phyloP scores from a whole-genome alignment of 2,888 invertebrate species.

The Oxycera nigricornis region DNA sequence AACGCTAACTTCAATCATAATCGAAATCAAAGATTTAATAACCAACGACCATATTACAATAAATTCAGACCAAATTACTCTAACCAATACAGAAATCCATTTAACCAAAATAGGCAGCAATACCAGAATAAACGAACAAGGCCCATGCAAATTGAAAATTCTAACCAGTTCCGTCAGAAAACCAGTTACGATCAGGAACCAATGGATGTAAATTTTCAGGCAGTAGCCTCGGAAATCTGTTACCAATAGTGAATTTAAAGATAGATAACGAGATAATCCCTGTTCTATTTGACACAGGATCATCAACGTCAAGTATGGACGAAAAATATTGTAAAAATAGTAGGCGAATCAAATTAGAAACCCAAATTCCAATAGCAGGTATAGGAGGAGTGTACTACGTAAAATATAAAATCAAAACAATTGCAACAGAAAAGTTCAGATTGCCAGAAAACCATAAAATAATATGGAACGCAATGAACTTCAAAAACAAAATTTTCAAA shows the following conservation, averaged over 20 bases:
- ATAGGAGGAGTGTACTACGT: not conserved
- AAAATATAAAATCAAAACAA: not conserved
- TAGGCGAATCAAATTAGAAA: not conserved
- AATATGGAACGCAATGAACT: slow-evolving; percentile 7
- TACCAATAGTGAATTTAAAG: slow-evolving; percentile 20
- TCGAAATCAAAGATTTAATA: not conserved
- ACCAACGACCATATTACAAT: not conserved
- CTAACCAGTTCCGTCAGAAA: not conserved
- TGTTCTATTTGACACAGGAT: not conserved
- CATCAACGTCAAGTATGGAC: not conserved
- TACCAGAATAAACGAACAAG: not conserved
- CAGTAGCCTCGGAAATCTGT: slow-evolving; percentile 3
- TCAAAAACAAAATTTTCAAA: slow-evolving; percentile 6
- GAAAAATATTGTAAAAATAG: not conserved
- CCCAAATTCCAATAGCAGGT: not conserved
- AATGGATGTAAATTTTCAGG: slow-evolving; percentile 15
- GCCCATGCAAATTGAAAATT: slow-evolving; percentile 13
- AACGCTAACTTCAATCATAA: not conserved
- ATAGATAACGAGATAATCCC: not conserved
- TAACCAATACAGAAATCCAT: not conserved
- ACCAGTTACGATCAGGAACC: not conserved
- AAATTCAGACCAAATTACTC: not conserved
- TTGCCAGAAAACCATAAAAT: slow-evolving; percentile 1
- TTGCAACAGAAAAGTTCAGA: not conserved
- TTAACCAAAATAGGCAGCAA: not conserved